A percentile compares a stretch with the other conserved stretches of the same genome.
Conservation (phyloP, 2,888 invertebrate genomes). For the Zelleria hepariella region DNA sequence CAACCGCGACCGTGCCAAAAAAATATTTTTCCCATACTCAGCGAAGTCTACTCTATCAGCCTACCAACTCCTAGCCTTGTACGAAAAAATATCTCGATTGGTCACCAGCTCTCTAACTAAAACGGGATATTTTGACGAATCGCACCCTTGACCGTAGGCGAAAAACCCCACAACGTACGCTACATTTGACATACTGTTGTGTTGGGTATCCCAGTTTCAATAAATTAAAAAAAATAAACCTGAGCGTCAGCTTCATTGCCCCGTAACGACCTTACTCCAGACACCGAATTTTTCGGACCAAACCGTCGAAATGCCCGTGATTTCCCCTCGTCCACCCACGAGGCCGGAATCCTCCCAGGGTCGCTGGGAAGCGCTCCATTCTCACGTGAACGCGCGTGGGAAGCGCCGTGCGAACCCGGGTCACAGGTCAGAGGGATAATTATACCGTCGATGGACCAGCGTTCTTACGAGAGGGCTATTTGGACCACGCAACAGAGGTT, state of each 20-base stretch:
- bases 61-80: too few species aligned
- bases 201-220: not conserved
- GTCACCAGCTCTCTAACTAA: too few species aligned
- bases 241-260: not conserved
- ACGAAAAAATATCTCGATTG: too few species aligned
- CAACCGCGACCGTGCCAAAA: too few species aligned
- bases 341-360: slow-evolving; percentile 18
- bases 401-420: slow-evolving; percentile 36
- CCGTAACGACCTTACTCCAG: not conserved
- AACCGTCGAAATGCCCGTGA: too few species aligned
- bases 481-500: not conserved
- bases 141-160: too few species aligned
- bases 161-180: too few species aligned
- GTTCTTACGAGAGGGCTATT: not conserved
- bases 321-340: not conserved
- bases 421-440: slow-evolving; percentile 60
- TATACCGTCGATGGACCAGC: slow-evolving; percentile 18
- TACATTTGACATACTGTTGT: not conserved
- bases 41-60: too few species aligned
- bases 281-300: not conserved
- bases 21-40: too few species aligned
- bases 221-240: too few species aligned
- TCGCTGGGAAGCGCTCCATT: slow-evolving; percentile 58
- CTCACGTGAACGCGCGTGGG: slow-evolving; percentile 66
- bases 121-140: too few species aligned